phyloP scores from a whole-genome alignment of 1,140 invertebrate species.

The Limonius californicus region DNA sequence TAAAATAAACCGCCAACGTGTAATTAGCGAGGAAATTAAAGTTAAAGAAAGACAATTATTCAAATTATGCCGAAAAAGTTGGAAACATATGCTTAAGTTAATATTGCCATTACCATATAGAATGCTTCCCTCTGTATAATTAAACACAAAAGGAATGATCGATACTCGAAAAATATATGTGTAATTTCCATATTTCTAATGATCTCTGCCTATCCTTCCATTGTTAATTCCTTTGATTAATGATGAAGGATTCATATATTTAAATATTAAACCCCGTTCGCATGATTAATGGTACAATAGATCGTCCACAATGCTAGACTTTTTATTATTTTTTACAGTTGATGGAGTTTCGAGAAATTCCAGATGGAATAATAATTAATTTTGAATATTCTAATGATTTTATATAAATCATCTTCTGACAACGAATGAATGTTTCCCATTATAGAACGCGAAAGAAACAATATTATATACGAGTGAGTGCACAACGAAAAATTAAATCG shows the following conservation, averaged over 20 bases:
- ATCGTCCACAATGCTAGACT: conserved; percentile 1
- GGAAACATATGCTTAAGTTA: no score
- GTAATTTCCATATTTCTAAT: conserved; percentile 1
- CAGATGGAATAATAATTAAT: conserved; percentile 1
- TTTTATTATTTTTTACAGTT: not conserved
- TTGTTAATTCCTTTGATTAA: conserved; percentile 1
- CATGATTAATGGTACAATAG: conserved; percentile 1
- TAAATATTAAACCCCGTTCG: not conserved
- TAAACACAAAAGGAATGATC: not conserved
- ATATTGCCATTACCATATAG: not conserved
- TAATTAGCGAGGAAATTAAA: not conserved
- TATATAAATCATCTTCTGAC: conserved; percentile 1
- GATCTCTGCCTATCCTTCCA: conserved; percentile 1
- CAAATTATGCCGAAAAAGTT: no score
- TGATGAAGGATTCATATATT: conserved; percentile 1
- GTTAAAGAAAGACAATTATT: not conserved
- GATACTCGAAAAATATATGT: not conserved
- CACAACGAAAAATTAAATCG: not conserved
- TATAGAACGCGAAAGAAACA: not conserved
- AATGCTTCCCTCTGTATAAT: not conserved
- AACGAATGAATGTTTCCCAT: not conserved
- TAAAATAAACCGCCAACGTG: not conserved
- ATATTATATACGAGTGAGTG: not conserved
- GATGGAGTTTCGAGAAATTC: conserved; percentile 1
- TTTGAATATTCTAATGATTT: conserved; percentile 1